Percentiles rank a stretch among this genome's conserved stretches.
These are phyloP conservation scores for Thomomys bottae DNA, from an alignment of 2,113 vertebrate genomes.

Conservation along the genomic window DNA sequence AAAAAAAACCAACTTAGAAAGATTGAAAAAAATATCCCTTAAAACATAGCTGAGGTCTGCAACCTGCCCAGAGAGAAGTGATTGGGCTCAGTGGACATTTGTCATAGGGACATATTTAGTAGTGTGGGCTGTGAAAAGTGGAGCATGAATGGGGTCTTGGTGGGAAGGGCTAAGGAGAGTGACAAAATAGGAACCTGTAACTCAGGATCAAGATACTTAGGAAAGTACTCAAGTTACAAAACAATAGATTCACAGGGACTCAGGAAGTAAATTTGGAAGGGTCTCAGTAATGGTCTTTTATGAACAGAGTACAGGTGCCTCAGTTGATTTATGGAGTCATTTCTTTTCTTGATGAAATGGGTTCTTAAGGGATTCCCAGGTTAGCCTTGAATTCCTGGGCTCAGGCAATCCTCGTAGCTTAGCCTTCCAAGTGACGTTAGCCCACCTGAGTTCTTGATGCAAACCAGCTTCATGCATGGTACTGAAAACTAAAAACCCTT, in stretches of 20 bases:
- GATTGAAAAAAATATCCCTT: not conserved
- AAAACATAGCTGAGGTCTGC: constrained; percentile 12
- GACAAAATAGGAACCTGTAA: not conserved
- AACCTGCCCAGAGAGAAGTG: not conserved
- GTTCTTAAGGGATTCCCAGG: not conserved
- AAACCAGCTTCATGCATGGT: not conserved
- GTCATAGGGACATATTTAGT: not conserved
- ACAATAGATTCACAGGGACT: not conserved
- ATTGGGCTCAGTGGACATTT: not conserved
- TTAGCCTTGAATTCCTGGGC: not conserved
- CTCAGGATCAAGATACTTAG: not conserved
- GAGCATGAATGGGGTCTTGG: not conserved
- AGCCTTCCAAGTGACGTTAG: not conserved
- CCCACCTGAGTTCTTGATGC: not conserved
- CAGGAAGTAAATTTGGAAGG: not conserved
- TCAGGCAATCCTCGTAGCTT: not conserved
- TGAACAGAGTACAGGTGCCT: not conserved
- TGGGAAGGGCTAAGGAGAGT: not conserved
- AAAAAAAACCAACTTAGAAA: too few species aligned
- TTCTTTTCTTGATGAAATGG: not conserved
- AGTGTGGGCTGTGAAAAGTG: not conserved
- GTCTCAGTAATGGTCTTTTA: not conserved
- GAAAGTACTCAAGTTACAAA: not conserved
- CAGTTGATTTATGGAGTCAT: not conserved
- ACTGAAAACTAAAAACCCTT: not conserved